Base-by-base conservation (phyloP, 2,888 invertebrate species). In the Perdita meconis region DNA sequence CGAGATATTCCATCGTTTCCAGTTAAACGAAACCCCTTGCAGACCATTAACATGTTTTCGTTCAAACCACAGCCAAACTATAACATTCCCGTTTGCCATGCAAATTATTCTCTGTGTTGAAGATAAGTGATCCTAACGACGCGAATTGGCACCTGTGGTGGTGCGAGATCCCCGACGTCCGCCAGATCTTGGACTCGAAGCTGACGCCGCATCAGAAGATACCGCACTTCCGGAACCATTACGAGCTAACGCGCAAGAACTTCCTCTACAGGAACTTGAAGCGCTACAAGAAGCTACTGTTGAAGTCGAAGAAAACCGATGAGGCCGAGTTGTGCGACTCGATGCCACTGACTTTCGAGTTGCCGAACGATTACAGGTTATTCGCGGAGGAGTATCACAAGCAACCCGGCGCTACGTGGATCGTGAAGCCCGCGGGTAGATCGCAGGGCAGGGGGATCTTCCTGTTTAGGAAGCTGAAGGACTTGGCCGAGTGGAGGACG, bases 401-500 rank as follows among this genome's bases (percentile, higher is more conserved):
- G 70, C 93, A 93, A 71, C 93, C 93, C 51, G 94, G 94, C 10
- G 93, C 93, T 2, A 94, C 94, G n/a, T 95, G 95, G 95, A 95
- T 95, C 65, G 95, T 95, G 91, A 95, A 95, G 85, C 95, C 95
- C 0, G 94, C 94, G 0, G 93, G 93, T 1, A 94, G 94, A 38
- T 94, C 94, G 10, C 94, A 95, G 89, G 95, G 95, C 19, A 93
- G 93, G 73, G 95, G 95, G 10, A 95, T 95, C 50, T 95, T 95
- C 87, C 91, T 95, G 19, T 95, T 95, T 86, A 90, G 93, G 64
- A 93, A 93, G 55, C 69, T 92, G 19, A 91, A 88, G 70, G 90
- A 92, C 59, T 81, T 92, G n/a, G 74, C 79, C 19, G 91, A 92
- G 6, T 91, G 91, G 92, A 88, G 86, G 71, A 71, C 80, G 5